phyloP scores from a whole-genome alignment of 2,797 vertebrate genomes.

The Trachops cirrhosus region DNA sequence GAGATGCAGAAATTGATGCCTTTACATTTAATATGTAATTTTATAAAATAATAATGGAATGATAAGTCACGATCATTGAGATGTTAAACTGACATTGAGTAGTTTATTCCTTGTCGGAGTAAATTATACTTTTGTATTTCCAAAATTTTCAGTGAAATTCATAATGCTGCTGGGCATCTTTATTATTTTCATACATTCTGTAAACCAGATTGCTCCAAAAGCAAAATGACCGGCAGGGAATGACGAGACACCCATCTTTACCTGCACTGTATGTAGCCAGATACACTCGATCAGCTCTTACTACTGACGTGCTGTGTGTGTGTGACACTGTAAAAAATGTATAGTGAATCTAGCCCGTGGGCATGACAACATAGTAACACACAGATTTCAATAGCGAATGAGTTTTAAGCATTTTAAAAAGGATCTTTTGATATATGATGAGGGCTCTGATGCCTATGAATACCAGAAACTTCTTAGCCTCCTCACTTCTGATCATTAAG shows the following conservation, averaged over 20 bases:
- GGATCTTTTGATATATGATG: neutral
- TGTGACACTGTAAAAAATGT: slow-evolving; percentile 9
- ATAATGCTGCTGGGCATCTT: neutral
- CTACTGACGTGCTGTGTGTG: neutral
- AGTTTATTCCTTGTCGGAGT: neutral
- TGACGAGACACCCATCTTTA: neutral
- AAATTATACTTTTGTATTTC: neutral
- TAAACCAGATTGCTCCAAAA: slow-evolving; percentile 6
- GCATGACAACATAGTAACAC: slow-evolving; percentile 24
- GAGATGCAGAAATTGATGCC: neutral
- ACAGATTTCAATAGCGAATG: neutral
- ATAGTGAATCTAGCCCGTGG: neutral
- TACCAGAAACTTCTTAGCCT: neutral
- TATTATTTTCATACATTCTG: neutral
- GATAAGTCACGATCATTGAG: neutral
- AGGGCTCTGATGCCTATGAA: slow-evolving; percentile 19
- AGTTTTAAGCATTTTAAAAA: slow-evolving; percentile 18
- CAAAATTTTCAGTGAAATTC: neutral
- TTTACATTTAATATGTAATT: neutral
- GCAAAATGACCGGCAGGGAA: neutral
- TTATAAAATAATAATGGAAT: neutral
- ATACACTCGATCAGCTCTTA: neutral
- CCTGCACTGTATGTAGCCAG: neutral
- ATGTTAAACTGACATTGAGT: neutral
- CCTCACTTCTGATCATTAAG: neutral